Conservation (phyloP, 2,888 invertebrate genomes). For the Macropis europaea region DNA sequence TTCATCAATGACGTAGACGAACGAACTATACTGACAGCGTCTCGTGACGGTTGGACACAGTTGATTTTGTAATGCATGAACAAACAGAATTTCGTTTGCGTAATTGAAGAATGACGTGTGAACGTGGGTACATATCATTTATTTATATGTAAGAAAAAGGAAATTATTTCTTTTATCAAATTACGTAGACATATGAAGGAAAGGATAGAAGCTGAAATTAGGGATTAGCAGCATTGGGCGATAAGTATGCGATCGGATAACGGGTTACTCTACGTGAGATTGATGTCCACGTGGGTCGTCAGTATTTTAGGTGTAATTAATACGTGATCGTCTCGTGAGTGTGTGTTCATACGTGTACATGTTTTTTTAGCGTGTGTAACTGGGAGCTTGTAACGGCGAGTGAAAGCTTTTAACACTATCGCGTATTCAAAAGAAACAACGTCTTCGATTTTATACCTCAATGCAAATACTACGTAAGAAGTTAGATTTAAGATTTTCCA, state of each 20-base stretch:
- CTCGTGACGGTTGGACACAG: too few relatives aligned
- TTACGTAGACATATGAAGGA: background rate
- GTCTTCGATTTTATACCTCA: conserved; percentile 49
- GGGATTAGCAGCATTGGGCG: background rate
- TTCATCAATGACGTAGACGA: too few relatives aligned
- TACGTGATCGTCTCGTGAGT: conserved; percentile 4
- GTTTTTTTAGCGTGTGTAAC: background rate
- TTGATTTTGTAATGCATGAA: too few relatives aligned
- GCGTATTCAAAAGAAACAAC: background rate
- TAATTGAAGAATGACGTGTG: background rate
- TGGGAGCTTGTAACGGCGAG: background rate
- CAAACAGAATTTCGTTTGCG: background rate
- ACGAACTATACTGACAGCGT: too few relatives aligned
- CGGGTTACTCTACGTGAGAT: conserved; percentile 22
- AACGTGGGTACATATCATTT: conserved; percentile 5
- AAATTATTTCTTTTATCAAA: background rate
- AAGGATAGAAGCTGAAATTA: background rate
- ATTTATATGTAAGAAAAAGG: background rate
- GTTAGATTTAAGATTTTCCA: conserved; percentile 9
- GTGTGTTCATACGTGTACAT: conserved; percentile 5
- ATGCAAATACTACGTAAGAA: background rate
- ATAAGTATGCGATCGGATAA: conserved; percentile 23
- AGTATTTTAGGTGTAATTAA: conserved; percentile 44
- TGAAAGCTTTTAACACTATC: background rate
- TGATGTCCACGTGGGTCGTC: conserved; percentile 14